phyloP scores from a whole-genome alignment of 37 sponge, comb jelly and placozoan genomes.

The Spongilla lacustris region DNA sequence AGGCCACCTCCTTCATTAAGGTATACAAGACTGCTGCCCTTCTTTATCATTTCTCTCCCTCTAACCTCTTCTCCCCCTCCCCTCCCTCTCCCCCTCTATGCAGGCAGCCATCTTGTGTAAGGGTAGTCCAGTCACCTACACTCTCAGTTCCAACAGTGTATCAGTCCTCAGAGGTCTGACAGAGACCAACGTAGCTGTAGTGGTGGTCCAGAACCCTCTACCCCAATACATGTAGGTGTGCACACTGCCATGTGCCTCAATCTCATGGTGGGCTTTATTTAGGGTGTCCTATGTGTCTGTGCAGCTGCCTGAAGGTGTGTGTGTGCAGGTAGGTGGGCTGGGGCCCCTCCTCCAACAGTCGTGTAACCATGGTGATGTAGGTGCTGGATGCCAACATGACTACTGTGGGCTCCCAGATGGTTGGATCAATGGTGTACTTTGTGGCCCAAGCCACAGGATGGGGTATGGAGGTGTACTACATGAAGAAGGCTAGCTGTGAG shows the following conservation, averaged over 20 bases:
- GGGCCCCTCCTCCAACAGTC: background rate
- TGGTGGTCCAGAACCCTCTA: slow-evolving; percentile 17
- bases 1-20: no score
- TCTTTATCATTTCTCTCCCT: no score
- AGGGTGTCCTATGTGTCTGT: background rate
- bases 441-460: background rate
- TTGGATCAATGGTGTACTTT: background rate
- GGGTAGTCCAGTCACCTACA: background rate
- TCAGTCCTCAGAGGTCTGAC: slow-evolving; percentile 20
- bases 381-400: background rate
- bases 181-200: background rate
- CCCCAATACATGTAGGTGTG: background rate
- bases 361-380: background rate
- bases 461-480: background rate
- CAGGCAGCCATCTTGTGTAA: slow-evolving; percentile 8
- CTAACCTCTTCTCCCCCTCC: no score
- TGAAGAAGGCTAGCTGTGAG: background rate
- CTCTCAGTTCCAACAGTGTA: background rate
- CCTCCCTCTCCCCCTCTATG: no score
- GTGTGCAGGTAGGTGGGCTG: background rate
- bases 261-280: background rate
- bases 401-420: background rate
- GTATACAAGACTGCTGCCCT: no score
- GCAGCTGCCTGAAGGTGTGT: background rate
- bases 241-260: background rate